Base-by-base conservation (phyloP, 2,888 invertebrate species). In the Argyresthia albistria region DNA sequence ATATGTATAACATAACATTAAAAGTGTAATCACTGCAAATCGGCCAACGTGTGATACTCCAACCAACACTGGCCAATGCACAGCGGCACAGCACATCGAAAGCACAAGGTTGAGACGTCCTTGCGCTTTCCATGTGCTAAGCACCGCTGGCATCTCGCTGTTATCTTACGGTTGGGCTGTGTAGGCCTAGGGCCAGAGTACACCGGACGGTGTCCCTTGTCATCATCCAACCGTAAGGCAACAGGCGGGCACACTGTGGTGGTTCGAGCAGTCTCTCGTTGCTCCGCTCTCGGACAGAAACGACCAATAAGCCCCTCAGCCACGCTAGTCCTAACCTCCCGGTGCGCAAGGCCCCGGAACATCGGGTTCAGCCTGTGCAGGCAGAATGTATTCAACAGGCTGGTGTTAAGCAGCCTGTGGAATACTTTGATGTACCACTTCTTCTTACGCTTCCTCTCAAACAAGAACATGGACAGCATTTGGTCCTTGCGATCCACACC, bases 401-500 rank as follows among this genome's bases (percentile, higher is more conserved):
- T 48, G 25, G 12, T 15, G 42, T 52, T 45, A n/a, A 52, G 46
- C 42, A 52, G 16, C 8, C 46, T 10, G 7, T 37, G 14, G n/a
- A 52, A 51, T 6, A 51, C 35, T n/a, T 51, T 43, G n/a, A 51
- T 9, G 11, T 43, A 43, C 51, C 51, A 51, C 12, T 43, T 51
- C 39, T 25, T 10, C 9, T n/a, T 15, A 10, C 36, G 35, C 14
- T 51, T 51, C 39, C 53, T 35, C 42, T 53, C 53, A 11, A 51
- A 12, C 9, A 51, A 37, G 37, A 35, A 51, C 45, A 14, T 43
- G 11, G 51, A 36, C 42, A 53, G 35, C 14, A 14, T 11, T 43
- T 53, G 53, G 35, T 53, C 53, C 36, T 51, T 52, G 10, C 39
- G 35, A 16, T 53, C 49, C 10, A 50, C 50, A 16, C 43, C 49